A percentile compares a stretch with the other conserved stretches of the same genome.
Conservation (phyloP, 2,113 vertebrate species). For the Dipodomys ordii region DNA sequence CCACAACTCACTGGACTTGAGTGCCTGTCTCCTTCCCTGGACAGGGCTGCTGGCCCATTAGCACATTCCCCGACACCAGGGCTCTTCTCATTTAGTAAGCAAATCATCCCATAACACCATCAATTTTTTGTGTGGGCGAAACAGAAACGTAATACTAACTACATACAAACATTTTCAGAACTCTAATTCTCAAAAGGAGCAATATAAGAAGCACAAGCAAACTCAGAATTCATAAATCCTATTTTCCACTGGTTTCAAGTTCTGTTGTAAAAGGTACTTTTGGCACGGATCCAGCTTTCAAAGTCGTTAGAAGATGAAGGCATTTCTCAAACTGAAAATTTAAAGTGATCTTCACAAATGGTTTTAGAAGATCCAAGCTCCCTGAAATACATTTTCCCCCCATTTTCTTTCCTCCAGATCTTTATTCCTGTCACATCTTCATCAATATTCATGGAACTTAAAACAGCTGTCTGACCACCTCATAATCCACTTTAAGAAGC, state of each 20-base stretch:
- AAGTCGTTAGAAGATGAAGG: constrained; percentile 57
- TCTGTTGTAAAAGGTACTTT: background rate
- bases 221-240: constrained; percentile 64
- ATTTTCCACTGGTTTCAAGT: constrained; percentile 37
- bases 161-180: constrained; percentile 43
- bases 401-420: background rate
- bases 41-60: background rate
- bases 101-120: background rate
- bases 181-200: background rate
- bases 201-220: constrained; percentile 20
- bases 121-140: constrained; percentile 18
- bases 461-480: constrained; percentile 40
- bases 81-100: background rate
- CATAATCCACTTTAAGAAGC: constrained; percentile 15
- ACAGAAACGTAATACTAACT: constrained; percentile 31
- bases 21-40: background rate
- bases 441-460: constrained; percentile 30
- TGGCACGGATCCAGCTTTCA: constrained; percentile 54
- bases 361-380: background rate
- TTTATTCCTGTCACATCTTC: constrained; percentile 8
- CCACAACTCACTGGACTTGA: background rate
- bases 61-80: background rate
- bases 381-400: background rate
- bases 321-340: constrained; percentile 55
- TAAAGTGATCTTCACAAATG: constrained; percentile 33